These are phyloP conservation scores for Echinops telfairi DNA, from an alignment of 2,113 vertebrate species.

Conservation along the genomic window DNA sequence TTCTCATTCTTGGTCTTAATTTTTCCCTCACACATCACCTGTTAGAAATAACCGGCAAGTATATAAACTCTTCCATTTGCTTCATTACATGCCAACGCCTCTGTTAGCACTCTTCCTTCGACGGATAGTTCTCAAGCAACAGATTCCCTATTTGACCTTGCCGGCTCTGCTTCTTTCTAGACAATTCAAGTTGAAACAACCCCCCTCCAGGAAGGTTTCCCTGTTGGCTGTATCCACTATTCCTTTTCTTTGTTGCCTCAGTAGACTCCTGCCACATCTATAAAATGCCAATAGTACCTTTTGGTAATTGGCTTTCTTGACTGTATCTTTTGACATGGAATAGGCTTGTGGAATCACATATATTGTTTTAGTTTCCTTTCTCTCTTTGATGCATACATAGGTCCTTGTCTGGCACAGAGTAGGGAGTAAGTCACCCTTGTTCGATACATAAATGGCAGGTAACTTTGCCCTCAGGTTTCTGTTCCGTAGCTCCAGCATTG, in stretches of 20 bases:
- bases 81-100: background rate
- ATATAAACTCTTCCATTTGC: background rate
- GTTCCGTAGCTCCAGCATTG: background rate
- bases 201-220: background rate
- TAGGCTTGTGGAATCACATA: background rate
- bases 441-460: background rate
- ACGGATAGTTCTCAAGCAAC: background rate
- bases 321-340: background rate
- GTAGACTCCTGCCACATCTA: background rate
- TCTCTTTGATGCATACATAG: background rate
- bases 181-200: background rate
- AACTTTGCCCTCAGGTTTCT: conserved; percentile 5
- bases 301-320: background rate
- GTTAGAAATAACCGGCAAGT: background rate
- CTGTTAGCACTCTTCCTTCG: background rate
- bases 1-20: background rate
- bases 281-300: background rate
- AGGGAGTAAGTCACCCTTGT: background rate
- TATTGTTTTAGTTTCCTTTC: conserved; percentile 7
- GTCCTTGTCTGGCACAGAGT: background rate
- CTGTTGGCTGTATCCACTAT: background rate
- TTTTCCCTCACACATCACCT: background rate
- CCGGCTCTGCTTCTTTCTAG: background rate
- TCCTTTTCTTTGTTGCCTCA: background rate
- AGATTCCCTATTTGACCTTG: background rate